Evolutionary conservation across 2,113 vertebrate genomes (phyloP), one percentile per base, ranked within the genome.

Genomic region (Brachypteracias leptosomus): DNA sequence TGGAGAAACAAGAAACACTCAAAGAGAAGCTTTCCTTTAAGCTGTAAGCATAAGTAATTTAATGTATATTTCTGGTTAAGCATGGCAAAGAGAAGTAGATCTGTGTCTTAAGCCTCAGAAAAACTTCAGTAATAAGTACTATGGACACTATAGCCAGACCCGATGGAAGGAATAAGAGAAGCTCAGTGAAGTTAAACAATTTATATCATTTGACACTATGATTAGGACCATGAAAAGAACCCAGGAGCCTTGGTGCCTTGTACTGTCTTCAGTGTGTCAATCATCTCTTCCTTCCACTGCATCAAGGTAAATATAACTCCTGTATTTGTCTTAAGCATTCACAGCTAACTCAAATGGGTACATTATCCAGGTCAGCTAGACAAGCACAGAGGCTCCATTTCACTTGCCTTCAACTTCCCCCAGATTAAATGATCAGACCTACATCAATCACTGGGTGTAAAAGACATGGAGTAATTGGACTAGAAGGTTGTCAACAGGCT

Each of bases 401-500:
- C 49, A 24, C 78, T 61, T 46, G 71, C 57, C 85, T 78, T n/a
- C 68, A 73, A 28, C 38, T 59, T 87, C 16, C 24, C 54, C 26
- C 47, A 74, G 71, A 55, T 62, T 44, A 90, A 96, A 82, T 3
- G 3, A 90, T 9, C 58, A 74, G 62, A 49, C 61, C 73, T 79
- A 72, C 79, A 90, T 92, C 90, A 91, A 70, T 76, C 94, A 76
- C 36, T 31, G 47, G 26, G 25, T 66, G 58, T 70, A 89, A 87
- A 90, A 89, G 68, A 86, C 58, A 6, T 52, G 82, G 73, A 79
- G 66, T 73, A 82, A 87, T 72, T 78, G 90, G 88, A 77, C 83
- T 62, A 66, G 80, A 74, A 91, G 54, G 40, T 70, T 85, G 90
- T 91, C 96, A 85, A 33, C 87, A 35, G 58, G 36, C 38, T 70